A percentile compares a stretch with the other conserved stretches of the same genome.
These are phyloP conservation scores for Chrysopa pallens DNA, from an alignment of 1,140 invertebrate genomes.

Conservation along the genomic window DNA sequence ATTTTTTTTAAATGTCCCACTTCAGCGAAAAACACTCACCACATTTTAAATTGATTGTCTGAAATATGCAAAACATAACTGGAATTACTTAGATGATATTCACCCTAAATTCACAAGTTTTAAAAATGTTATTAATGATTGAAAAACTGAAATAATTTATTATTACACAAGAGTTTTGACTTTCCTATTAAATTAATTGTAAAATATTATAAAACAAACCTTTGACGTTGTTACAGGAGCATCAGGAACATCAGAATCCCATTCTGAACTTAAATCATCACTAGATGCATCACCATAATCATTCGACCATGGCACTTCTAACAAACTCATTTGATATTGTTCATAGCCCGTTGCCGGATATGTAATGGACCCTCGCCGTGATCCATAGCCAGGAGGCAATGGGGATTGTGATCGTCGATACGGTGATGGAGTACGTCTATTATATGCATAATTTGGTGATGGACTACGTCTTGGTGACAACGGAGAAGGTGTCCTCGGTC, in stretches of 20 bases:
- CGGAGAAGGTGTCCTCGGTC: neutral
- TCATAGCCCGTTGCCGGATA: slow-evolving; percentile 46
- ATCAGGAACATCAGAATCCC: slow-evolving; percentile 63
- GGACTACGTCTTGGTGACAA: neutral
- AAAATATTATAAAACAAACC: slow-evolving; percentile 6
- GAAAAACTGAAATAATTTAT: no score
- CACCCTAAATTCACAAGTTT: no score
- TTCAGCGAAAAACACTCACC: no score
- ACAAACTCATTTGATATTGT: slow-evolving; percentile 54
- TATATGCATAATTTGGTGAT: neutral
- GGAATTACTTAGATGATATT: no score
- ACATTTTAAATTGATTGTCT: no score
- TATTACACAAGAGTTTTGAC: no score
- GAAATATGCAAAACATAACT: no score
- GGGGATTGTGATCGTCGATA: slow-evolving; percentile 17
- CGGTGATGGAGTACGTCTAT: slow-evolving; percentile 10
- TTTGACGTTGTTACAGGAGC: slow-evolving; percentile 19
- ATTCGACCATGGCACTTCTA: slow-evolving; percentile 47
- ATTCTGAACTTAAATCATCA: slow-evolving; percentile 76
- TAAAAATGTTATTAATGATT: no score
- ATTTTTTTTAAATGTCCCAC: no score
- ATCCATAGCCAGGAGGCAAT: slow-evolving; percentile 4
- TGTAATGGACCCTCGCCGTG: slow-evolving; percentile 18
- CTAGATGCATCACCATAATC: slow-evolving; percentile 73
- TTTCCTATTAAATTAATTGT: neutral